These are phyloP conservation scores for Rhopalosiphum nymphaeae DNA, from an alignment of 2,888 invertebrate species.

Conservation along the genomic window DNA sequence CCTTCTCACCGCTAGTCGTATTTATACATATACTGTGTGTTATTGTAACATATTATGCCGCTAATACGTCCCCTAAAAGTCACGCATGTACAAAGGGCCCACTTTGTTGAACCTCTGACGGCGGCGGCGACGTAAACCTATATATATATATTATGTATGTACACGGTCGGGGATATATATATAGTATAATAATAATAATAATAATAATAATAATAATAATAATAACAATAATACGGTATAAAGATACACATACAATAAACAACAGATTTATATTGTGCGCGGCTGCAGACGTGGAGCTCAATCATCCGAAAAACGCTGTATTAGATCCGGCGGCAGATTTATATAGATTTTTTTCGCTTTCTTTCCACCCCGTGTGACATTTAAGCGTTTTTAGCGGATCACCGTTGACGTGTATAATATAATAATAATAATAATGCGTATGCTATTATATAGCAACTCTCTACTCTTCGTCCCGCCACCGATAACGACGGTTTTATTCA, in stretches of 20 bases:
- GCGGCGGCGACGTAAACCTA: not conserved
- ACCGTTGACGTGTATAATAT: conserved; percentile 41
- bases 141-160: not conserved
- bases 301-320: conserved; percentile 62
- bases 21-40: conserved; percentile 36
- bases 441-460: not conserved
- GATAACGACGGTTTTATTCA: not conserved
- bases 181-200: conserved; percentile 46
- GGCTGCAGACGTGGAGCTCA: conserved; percentile 45
- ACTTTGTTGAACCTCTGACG: conserved; percentile 56
- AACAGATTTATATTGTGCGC: conserved; percentile 64
- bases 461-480: not conserved
- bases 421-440: conserved; percentile 3
- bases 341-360: conserved; percentile 34
- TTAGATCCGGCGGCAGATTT: conserved; percentile 60
- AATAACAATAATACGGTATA: conserved; percentile 61
- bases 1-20: not conserved
- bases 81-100: conserved; percentile 59
- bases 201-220: conserved; percentile 61
- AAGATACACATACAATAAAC: conserved; percentile 63
- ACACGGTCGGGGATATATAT: not conserved
- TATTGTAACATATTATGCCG: conserved; percentile 65
- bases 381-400: conserved; percentile 53
- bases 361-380: conserved; percentile 15
- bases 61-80: conserved; percentile 65